Evolutionary conservation across 2,113 vertebrate genomes (phyloP), one percentile per base, ranked within the genome.

Genomic region (Coregonus clupeaformis): DNA sequence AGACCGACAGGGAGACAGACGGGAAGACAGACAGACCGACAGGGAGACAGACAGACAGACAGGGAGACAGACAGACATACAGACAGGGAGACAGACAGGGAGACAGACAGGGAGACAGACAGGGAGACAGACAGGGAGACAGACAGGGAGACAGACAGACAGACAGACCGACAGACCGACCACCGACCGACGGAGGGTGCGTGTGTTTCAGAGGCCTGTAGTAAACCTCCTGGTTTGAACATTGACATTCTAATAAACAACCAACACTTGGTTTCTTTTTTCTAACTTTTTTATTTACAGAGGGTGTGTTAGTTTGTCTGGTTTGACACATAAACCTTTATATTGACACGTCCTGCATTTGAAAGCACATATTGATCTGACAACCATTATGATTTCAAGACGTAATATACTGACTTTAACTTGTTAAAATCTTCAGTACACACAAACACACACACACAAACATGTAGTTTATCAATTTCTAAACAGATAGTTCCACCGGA

Each of bases 291-390:
- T 67, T 90, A 88, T 94, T 93, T 94, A 94, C 92, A 94, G 88
- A 93, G 84, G 90, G 92, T 89, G 86, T 36, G 36, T 36, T 36
- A 9, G 84, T 87, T 91, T 85, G 88, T 92, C 88, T 90, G 91
- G 85, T 79, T 87, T 89, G 89, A 93, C 92, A 92, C 90, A 90
- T 88, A 91, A 91, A 90, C 86, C 91, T 86, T 87, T 87, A 90
- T 89, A 91, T 83, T 81, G 87, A 93, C 89, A 91, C 89, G 88
- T 92, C 90, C 92, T 91, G 92, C 91, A 89, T 89, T 88, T 87
- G 90, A 91, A 93, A 94, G 91, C 93, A 93, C 92, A 90, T 89
- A 81, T 88, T 90, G 87, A 86, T 91, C 85, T 88, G 90, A 93
- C 90, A 92, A 90, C 91, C 92, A 93, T 89, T 84, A 90, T 94